These are phyloP conservation scores for Myocastor coypus DNA, from an alignment of 2,113 vertebrate species.

Conservation along the genomic window DNA sequence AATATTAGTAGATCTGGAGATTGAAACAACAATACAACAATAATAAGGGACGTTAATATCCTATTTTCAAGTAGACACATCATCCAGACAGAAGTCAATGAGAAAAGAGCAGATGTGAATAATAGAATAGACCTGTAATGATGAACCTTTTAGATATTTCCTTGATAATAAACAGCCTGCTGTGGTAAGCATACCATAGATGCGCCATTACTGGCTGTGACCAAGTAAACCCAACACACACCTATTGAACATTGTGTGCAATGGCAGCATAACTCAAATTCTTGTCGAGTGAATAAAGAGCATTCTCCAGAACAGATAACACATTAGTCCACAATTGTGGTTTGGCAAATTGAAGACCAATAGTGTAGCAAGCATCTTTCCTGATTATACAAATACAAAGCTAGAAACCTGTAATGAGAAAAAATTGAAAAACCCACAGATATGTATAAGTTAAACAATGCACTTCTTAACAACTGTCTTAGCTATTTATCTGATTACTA, in stretches of 20 bases:
- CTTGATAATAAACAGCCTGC: neutral
- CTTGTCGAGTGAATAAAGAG: neutral
- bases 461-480: neutral
- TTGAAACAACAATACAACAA: neutral
- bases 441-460: neutral
- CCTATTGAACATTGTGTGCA: neutral
- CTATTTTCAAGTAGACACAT: neutral
- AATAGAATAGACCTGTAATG: neutral
- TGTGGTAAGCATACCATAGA: neutral
- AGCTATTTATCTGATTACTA: neutral
- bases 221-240: neutral
- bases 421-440: neutral
- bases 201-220: neutral
- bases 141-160: neutral
- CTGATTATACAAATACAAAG: neutral
- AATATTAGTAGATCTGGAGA: neutral
- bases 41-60: neutral
- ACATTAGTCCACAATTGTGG: neutral
- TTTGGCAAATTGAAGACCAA: neutral
- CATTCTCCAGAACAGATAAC: neutral
- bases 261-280: neutral
- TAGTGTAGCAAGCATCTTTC: neutral
- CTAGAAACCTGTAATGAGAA: neutral
- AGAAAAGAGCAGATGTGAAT: neutral
- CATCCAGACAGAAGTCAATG: neutral